Conservation (phyloP, 2,888 invertebrate species). For the Corbicula japonica region DNA sequence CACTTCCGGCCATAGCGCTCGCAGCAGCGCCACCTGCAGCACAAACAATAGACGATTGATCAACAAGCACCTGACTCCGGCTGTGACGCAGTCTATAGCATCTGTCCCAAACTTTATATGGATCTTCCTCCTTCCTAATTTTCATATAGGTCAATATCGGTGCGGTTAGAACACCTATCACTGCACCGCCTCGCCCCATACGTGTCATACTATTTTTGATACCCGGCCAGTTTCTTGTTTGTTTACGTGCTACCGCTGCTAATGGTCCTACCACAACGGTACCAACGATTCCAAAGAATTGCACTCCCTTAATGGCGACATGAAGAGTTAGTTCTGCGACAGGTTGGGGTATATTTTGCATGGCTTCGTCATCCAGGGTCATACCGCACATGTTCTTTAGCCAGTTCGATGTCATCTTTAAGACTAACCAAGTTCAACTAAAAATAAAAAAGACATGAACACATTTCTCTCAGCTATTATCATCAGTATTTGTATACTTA, state of each 20-base stretch:
- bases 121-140: constrained; percentile 45
- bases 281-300: constrained; percentile 60
- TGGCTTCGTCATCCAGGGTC: constrained; percentile 50
- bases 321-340: constrained; percentile 47
- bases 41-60: constrained; percentile 51
- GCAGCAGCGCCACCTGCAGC: constrained; percentile 49
- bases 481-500: too few species aligned
- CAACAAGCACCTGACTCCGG: constrained; percentile 59
- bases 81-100: constrained; percentile 65
- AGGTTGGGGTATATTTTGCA: constrained; percentile 52
- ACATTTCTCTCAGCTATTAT: too few species aligned
- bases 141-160: constrained; percentile 52
- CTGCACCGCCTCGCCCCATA: constrained; percentile 54
- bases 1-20: constrained; percentile 31
- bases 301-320: constrained; percentile 61
- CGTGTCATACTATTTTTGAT: constrained; percentile 50
- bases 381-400: constrained; percentile 52
- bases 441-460: too few species aligned
- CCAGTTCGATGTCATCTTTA: constrained; percentile 57
- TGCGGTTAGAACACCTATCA: constrained; percentile 52
- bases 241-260: constrained; percentile 49
- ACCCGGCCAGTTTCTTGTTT: constrained; percentile 59
- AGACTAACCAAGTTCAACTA: too few species aligned
- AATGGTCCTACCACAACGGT: constrained; percentile 58
- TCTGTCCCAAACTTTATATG: constrained; percentile 52